These are phyloP conservation scores for Gallinago nigripennis DNA, from an alignment of 2,797 vertebrate species.

Conservation along the genomic window DNA sequence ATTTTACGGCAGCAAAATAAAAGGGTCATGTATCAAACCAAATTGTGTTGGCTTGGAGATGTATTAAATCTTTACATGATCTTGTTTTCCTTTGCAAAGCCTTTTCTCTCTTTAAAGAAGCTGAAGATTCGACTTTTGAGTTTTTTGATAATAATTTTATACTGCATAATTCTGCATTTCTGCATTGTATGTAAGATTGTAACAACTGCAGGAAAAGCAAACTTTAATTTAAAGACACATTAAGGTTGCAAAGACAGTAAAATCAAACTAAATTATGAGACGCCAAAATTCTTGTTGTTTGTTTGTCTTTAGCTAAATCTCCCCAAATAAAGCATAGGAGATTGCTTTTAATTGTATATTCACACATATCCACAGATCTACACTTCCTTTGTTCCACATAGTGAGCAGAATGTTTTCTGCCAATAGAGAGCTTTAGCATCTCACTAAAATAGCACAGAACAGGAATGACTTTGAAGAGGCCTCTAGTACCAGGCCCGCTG, in stretches of 20 bases:
- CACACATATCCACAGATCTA: neutral
- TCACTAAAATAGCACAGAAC: neutral
- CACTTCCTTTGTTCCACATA: neutral
- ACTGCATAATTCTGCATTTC: neutral
- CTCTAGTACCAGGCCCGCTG: neutral
- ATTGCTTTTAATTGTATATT: neutral
- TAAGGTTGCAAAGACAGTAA: neutral
- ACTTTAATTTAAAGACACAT: neutral
- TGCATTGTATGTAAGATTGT: neutral
- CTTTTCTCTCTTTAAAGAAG: slow-evolving; percentile 22
- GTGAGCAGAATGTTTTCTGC: slow-evolving; percentile 1
- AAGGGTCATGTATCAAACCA: slow-evolving; percentile 71
- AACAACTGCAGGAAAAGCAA: neutral
- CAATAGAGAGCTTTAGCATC: neutral
- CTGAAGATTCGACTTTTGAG: neutral
- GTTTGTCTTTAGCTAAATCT: slow-evolving; percentile 1
- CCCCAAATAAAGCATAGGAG: neutral
- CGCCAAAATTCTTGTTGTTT: neutral
- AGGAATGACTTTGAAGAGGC: neutral
- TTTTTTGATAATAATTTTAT: neutral
- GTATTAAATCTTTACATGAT: slow-evolving; percentile 64
- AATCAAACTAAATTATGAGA: slow-evolving; percentile 1
- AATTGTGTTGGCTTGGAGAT: slow-evolving; percentile 66
- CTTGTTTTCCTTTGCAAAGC: slow-evolving; percentile 48
- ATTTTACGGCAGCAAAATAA: slow-evolving; percentile 76